Evolutionary conservation across 2,113 vertebrate genomes (phyloP), one percentile per base, ranked within the genome.

Genomic region (Pseudolaguvia tuberculata): DNA sequence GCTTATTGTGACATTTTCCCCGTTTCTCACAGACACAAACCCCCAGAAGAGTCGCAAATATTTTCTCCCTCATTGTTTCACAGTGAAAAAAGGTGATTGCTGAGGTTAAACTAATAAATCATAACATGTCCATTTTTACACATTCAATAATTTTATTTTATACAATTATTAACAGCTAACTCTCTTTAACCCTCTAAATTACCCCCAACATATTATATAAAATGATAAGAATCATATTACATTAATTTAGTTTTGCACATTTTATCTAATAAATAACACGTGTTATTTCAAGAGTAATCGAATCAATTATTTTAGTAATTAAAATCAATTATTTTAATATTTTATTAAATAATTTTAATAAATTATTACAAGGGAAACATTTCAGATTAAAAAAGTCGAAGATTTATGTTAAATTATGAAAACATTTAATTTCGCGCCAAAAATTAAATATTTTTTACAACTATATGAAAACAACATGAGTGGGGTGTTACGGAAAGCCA

Each of bases 1-100:
- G 69, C 42, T 61, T 80, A 79, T 82, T 78, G 70, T 80, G 39
- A 63, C 39, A 67, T 72, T 79, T 70, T 71, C 63, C 57, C 73
- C 61, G 72, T 78, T 65, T 63, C 55, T 69, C 68, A 78, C 48
- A 57, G 51, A 78, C 65, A 66, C 20, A 76, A 72, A 65, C 27
- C 72, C 69, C 70, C 72, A 27, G 23, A 73, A 78, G 61, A 73
- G 62, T 78, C 70, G 23, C 70, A 78, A 78, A 73, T 29, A 2
- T 52, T 50, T 29, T 67, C 58, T 21, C 56, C 58, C 56, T 50
- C 51, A 75, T 75, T 75, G 72, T 75, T 63, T 27, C 21, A 39
- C 18, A 13, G 15, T 65, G 20, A 39, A 74, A 63, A 47, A 51
- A 52, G 51, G 39, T 42, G 20, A 18, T 51, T 29, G 20, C 17